These are phyloP conservation scores for Bombycilla garrulus DNA, from an alignment of 2,113 vertebrate genomes.

Conservation along the genomic window DNA sequence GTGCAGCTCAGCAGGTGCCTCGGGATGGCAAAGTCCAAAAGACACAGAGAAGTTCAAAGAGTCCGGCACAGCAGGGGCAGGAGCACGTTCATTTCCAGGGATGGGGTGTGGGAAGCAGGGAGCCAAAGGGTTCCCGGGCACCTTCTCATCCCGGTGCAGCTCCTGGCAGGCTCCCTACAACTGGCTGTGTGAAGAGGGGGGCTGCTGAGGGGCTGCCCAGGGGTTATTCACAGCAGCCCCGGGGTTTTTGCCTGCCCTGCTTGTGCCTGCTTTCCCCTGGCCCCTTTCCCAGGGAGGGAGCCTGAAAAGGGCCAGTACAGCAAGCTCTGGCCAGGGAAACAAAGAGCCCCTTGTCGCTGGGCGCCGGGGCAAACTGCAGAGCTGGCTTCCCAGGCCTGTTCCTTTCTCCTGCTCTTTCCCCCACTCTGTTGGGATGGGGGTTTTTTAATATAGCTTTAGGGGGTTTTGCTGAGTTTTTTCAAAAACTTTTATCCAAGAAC, in stretches of 20 bases:
- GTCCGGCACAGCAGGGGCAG: accelerated
- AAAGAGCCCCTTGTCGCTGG: constrained; percentile 58
- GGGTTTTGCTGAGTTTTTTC: not conserved
- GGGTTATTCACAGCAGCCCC: not conserved
- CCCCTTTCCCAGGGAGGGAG: constrained; percentile 48
- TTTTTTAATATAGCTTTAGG: not conserved
- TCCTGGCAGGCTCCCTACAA: not conserved
- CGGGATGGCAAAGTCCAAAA: not conserved
- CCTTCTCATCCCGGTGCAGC: not conserved
- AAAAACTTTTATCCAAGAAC: constrained; percentile 23
- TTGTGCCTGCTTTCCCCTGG: constrained; percentile 43
- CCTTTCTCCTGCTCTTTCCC: constrained; percentile 43
- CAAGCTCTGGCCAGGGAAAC: constrained; percentile 24
- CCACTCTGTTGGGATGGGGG: not conserved
- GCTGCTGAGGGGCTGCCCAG: not conserved
- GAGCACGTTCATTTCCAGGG: not conserved
- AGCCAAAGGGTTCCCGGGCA: not conserved
- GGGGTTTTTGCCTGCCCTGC: not conserved
- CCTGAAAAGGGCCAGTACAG: constrained; percentile 48
- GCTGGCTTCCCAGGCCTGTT: constrained; percentile 38
- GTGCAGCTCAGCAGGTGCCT: not conserved
- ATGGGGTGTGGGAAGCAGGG: not conserved
- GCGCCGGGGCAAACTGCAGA: constrained; percentile 21
- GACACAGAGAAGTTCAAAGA: not conserved
- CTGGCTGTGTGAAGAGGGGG: not conserved